phyloP scores from a whole-genome alignment of 2,797 vertebrate genomes.

The Microctenopoma steveboyesi region DNA sequence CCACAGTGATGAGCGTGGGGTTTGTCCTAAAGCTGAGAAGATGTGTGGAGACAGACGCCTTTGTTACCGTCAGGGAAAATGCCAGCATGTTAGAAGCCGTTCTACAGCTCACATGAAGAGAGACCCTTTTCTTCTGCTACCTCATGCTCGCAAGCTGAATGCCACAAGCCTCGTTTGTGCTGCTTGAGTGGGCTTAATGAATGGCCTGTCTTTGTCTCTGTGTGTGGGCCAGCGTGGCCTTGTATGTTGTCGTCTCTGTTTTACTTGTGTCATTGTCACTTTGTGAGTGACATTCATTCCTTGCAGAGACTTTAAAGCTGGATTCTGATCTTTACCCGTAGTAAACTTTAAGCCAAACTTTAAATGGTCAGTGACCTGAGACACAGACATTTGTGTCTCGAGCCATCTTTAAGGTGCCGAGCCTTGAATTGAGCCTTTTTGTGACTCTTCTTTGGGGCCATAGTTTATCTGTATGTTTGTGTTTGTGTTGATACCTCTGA shows the following conservation, averaged over 20 bases:
- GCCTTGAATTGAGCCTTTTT: background rate
- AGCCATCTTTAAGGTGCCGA: background rate
- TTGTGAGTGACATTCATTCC: conserved; percentile 11
- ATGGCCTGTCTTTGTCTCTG: conserved; percentile 62
- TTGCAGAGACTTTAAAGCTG: conserved; percentile 8
- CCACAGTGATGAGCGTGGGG: conserved; percentile 27
- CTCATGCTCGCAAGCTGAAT: conserved; percentile 44
- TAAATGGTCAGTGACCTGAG: background rate
- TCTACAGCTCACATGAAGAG: conserved; percentile 63
- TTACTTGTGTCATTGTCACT: conserved; percentile 18
- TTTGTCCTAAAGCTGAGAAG: conserved; percentile 39
- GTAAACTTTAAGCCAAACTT: background rate
- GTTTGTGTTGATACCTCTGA: no score
- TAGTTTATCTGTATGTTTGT: no score
- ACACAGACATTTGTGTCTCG: background rate
- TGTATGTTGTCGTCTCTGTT: conserved; percentile 42
- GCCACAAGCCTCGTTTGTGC: conserved; percentile 70
- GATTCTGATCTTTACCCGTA: conserved; percentile 9
- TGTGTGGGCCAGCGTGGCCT: conserved; percentile 60
- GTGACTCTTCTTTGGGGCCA: no score
- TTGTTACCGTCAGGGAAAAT: conserved; percentile 64
- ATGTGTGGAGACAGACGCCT: conserved; percentile 61
- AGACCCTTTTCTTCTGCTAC: conserved; percentile 55
- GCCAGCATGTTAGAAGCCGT: conserved; percentile 59
- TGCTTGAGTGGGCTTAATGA: conserved; percentile 72